Percentiles rank a stretch among this genome's conserved stretches.
Evolutionary conservation across 2,113 vertebrate species (phyloP).

Genomic region (Puntigrus tetrazona): DNA sequence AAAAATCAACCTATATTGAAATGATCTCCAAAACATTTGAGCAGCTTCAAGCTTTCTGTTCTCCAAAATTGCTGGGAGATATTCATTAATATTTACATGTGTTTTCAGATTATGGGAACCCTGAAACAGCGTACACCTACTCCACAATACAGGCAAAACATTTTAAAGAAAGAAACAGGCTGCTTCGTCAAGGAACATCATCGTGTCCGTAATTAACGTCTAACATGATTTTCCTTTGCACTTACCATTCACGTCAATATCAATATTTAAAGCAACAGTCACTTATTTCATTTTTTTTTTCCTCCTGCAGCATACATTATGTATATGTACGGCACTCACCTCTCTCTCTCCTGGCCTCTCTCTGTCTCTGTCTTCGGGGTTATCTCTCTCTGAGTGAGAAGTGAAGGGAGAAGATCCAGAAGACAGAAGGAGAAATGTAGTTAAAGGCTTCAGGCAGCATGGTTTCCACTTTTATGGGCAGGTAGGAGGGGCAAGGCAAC

Average conservation of each 20-base stretch:
- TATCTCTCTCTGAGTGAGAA: constrained; percentile 32
- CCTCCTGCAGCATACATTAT: neutral
- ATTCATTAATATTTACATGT: neutral
- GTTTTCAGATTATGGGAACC: neutral
- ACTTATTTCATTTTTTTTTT: neutral
- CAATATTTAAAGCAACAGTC: neutral
- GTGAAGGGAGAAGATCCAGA: constrained; percentile 37
- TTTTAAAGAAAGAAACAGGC: neutral
- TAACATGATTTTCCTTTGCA: neutral
- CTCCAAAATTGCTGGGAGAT: neutral
- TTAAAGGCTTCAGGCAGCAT: constrained; percentile 78
- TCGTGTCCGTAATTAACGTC: too few relatives aligned
- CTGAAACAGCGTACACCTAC: too few relatives aligned
- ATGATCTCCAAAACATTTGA: neutral
- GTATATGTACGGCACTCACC: constrained; percentile 40
- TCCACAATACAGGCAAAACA: neutral
- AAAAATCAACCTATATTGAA: neutral
- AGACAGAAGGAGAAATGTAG: constrained; percentile 71
- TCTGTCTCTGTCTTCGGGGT: constrained; percentile 11
- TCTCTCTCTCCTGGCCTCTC: constrained; percentile 33
- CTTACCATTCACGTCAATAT: neutral
- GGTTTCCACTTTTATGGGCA: constrained; percentile 93
- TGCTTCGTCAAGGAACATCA: neutral
- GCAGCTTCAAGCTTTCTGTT: neutral
- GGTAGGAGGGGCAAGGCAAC: constrained; percentile 86